phyloP scores from a whole-genome alignment of 2,797 vertebrate species.

The Octomys mimax region DNA sequence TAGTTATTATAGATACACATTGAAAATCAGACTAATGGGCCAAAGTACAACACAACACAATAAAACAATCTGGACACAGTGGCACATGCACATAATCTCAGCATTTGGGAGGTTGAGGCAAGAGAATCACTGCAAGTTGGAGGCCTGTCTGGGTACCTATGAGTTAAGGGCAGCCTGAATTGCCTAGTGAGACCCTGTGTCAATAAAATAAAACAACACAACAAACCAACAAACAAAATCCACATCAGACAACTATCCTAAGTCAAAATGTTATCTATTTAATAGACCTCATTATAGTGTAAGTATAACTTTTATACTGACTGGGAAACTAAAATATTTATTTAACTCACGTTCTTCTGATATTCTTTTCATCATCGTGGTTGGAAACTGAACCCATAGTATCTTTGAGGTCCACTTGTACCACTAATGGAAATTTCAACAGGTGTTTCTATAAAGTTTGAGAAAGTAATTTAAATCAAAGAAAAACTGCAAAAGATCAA shows the following conservation, averaged over 20 bases:
- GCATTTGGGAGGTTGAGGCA: background rate
- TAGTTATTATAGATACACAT: background rate
- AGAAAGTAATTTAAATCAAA: conserved; percentile 40
- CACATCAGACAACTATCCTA: background rate
- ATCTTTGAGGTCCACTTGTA: background rate
- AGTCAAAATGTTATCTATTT: background rate
- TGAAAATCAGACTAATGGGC: background rate
- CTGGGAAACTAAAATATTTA: background rate
- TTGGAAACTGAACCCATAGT: background rate
- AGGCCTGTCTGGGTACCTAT: background rate
- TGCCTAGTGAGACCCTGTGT: background rate
- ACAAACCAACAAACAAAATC: background rate
- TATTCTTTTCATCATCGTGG: background rate
- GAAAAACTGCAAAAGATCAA: background rate
- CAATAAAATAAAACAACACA: background rate
- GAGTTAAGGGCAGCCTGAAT: background rate
- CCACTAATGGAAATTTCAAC: background rate
- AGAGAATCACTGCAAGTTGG: background rate
- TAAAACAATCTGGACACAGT: background rate
- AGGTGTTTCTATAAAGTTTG: background rate
- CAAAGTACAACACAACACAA: background rate
- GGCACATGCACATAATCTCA: background rate
- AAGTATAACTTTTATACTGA: background rate
- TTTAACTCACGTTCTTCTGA: background rate
- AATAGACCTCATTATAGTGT: background rate